phyloP scores from a whole-genome alignment of 2,797 vertebrate genomes.

The Enteromius mattozi region DNA sequence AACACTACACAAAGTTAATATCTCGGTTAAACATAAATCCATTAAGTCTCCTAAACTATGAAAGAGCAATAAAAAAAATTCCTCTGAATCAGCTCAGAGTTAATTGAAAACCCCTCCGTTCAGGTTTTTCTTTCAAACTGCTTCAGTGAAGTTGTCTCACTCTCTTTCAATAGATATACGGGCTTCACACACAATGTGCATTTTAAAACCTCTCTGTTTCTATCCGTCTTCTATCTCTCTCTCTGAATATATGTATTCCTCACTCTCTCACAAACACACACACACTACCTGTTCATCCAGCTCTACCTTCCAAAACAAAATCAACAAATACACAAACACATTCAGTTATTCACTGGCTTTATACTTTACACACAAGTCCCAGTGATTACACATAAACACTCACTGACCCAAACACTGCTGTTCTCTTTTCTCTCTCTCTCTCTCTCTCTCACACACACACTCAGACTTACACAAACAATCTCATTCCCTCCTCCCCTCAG shows the following conservation, averaged over 20 bases:
- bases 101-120: neutral
- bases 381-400: conserved; percentile 51
- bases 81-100: neutral
- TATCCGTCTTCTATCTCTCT: neutral
- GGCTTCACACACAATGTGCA: conserved; percentile 18
- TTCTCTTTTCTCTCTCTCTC: neutral
- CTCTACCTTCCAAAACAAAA: conserved; percentile 49
- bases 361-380: conserved; percentile 45
- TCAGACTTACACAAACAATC: conserved; percentile 16
- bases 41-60: neutral
- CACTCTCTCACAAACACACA: conserved; percentile 24
- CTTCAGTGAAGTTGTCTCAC: neutral
- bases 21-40: neutral
- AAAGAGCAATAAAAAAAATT: neutral
- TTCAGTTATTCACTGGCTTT: conserved; percentile 40
- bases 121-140: neutral
- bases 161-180: neutral
- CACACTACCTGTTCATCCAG: conserved; percentile 50
- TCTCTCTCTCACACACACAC: conserved; percentile 35
- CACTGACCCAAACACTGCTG: conserved; percentile 19
- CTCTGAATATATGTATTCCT: neutral
- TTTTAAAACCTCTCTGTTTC: conserved; percentile 27
- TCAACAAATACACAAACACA: conserved; percentile 43
- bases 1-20: neutral
- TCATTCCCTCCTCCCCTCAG: conserved; percentile 2